Evolutionary conservation across 2,113 vertebrate genomes (phyloP).

Genomic region (Cepphus grylle): DNA sequence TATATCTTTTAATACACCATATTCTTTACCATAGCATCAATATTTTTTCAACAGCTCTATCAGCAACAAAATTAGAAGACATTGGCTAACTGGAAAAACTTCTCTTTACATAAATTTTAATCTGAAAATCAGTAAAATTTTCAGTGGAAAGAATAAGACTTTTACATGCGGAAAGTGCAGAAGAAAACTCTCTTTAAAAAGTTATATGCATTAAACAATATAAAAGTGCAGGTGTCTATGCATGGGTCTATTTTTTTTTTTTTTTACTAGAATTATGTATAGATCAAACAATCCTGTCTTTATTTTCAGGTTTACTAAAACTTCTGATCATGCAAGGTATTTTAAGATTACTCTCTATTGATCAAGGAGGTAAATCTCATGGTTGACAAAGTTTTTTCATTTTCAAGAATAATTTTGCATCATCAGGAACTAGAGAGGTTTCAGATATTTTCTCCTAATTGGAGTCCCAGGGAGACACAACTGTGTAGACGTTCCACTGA

Average conservation of each 20-base stretch:
- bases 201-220: background rate
- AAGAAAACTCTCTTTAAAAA: background rate
- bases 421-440: background rate
- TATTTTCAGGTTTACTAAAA: background rate
- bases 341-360: background rate
- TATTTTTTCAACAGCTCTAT: background rate
- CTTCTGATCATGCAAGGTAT: background rate
- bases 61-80: background rate
- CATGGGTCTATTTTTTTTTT: background rate
- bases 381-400: background rate
- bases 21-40: background rate
- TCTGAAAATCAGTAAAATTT: background rate
- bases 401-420: background rate
- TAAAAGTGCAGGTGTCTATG: too few relatives aligned
- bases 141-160: background rate
- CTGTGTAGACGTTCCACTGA: background rate
- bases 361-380: background rate
- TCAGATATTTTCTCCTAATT: background rate
- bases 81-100: background rate
- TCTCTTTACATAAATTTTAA: background rate
- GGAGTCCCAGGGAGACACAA: background rate
- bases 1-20: background rate
- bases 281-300: background rate
- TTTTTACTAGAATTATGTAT: background rate
- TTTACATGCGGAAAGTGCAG: background rate